A percentile compares a stretch with the other conserved stretches of the same genome.
phyloP scores from a whole-genome alignment of 2,888 invertebrate species.

The Agonum fuliginosum region DNA sequence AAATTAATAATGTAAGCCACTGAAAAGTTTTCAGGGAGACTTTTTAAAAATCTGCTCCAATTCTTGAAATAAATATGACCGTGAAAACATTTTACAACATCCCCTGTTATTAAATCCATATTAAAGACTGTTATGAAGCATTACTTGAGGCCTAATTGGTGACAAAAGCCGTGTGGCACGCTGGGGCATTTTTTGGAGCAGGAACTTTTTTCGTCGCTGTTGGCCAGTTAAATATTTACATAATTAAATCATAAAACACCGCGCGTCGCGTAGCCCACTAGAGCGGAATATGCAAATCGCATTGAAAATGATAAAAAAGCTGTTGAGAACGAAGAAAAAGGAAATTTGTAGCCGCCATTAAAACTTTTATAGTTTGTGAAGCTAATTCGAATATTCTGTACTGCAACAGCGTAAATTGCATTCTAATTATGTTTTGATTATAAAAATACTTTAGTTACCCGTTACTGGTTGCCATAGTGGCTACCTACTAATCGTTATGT shows the following conservation, averaged over 20 bases:
- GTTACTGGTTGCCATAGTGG: background rate
- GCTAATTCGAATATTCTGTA: slow-evolving; percentile 43
- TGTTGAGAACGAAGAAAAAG: slow-evolving; percentile 36
- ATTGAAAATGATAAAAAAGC: slow-evolving; percentile 51
- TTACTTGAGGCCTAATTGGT: slow-evolving; percentile 1
- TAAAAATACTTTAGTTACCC: slow-evolving; percentile 30
- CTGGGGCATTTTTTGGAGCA: background rate
- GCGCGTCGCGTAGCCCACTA: background rate
- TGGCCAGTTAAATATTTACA: slow-evolving; percentile 49
- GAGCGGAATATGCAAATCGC: slow-evolving; percentile 48
- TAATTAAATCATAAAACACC: slow-evolving; percentile 49
- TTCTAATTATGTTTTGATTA: slow-evolving; percentile 46
- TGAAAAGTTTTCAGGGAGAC: no score
- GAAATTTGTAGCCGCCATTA: slow-evolving; percentile 41
- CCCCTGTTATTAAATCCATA: background rate
- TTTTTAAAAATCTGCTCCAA: no score
- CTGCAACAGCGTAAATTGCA: slow-evolving; percentile 40
- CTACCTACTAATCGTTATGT: slow-evolving; percentile 2
- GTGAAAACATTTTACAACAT: background rate
- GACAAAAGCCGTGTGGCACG: slow-evolving; percentile 1
- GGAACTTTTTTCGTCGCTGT: slow-evolving; percentile 3
- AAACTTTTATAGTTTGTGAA: slow-evolving; percentile 48
- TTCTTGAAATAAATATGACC: no score
- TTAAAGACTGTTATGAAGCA: background rate
- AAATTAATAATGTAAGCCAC: no score